Evolutionary conservation across 2,888 invertebrate genomes (phyloP), one percentile per base, ranked within the genome.

Genomic region (Sphinx pinastri): DNA sequence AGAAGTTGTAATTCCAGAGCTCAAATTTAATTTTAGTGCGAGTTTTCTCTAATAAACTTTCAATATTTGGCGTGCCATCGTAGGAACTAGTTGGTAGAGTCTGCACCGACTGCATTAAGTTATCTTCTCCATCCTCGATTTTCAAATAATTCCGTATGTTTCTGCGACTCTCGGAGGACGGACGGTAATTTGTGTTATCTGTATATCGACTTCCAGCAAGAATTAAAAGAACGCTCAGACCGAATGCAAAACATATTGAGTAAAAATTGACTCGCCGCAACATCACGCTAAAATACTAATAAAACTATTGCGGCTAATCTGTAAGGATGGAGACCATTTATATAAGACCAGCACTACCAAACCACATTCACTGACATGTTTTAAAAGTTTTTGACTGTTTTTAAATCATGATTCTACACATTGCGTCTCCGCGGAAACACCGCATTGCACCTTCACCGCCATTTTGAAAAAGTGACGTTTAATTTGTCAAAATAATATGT

Each of bases 101-200:
- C 16, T 92, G 88, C 72, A 88, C 79, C 45, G 87, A 80, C 74
- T 88, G 88, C 70, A 81, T 71, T 51, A 85, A 79, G 71, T 76
- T 82, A 47, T 89, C 89, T 14, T 92, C 91, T 67, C 85, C 87
- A 78, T 91, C 87, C 77, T 96, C 96, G 73, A 96, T 94, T 85
- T 97, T 96, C 68, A 95, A 91, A 79, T 97, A 92, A 77, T 89
- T 91, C 72, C 89, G 89, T 71, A 91, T 83, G 76, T 89, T 92
- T 75, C 92, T 89, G 74, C 91, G 87, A 77, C 83, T 89, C 79
- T 94, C 94, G 70, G 86, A 81, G 81, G 88, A 87, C 81, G 92
- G 91, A 87, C 90, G 93, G 84, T 92, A 93, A 83, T 87, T 90
- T 77, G 88, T 87, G 89, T 93, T 93, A 89, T 94, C 93, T 89